Base-by-base conservation (phyloP, 2,113 vertebrate genomes). In the Coturnix japonica region DNA sequence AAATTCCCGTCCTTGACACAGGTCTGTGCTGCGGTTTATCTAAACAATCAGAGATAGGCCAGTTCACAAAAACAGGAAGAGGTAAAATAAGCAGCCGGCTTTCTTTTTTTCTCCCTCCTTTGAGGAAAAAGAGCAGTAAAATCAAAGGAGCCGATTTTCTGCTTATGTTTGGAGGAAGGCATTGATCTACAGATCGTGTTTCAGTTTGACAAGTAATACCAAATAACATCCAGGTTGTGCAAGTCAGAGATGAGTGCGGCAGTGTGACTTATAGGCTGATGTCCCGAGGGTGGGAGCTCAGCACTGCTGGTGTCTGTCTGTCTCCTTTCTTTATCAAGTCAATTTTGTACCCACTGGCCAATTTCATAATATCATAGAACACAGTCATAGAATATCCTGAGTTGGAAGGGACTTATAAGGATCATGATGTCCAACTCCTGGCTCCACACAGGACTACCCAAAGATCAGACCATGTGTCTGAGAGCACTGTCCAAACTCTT, bases 61-160 rank as follows among this genome's bases (percentile, higher is more conserved):
- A 61, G 57, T 4, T 6, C 0, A 0, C 65, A 78, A 54, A 92
- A 89, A 84, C 60, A 89, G 92, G 86, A 94, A 89, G 73, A 69
- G 28, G n/a, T 76, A 72, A 86, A 92, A 84, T 89, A 92, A 96
- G 74, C 87, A 71, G 16, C 75, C 18, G 13, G 18, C 6, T 79
- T 72, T 37, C 37, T 78, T 63, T 85, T 64, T 63, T 85, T 60
- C 63, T 89, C 57, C 53, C 51, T 78, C 44, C 43, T 76, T 81
- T 84, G 57, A 71, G 43, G 35, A 20, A 33, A 53, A 80, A 85
- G 77, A 12, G 25, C 8, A 28, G 21, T 60, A 30, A 80, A 46
- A 67, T 87, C 79, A 92, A 93, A 94, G 79, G 39, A 86, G 6
- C 41, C 71, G 60, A 54, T 82, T 80, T 90, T 89, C 79, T 66